phyloP scores from a whole-genome alignment of 2,113 vertebrate genomes.

The Ia io region DNA sequence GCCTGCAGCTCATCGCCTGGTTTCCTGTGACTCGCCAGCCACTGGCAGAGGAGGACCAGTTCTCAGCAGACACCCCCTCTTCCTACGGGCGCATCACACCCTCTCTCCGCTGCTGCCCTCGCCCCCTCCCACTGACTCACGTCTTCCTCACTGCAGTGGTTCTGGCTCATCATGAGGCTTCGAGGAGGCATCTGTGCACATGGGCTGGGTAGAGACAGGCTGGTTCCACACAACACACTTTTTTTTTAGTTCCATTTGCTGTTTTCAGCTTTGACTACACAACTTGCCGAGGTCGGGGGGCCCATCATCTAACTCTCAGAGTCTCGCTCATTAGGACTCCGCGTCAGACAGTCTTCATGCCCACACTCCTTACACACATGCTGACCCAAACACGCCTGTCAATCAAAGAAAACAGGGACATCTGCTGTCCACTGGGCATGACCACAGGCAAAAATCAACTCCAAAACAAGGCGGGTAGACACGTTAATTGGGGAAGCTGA shows the following conservation, averaged over 20 bases:
- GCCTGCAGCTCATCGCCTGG: neutral
- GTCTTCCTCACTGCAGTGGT: neutral
- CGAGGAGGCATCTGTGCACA: neutral
- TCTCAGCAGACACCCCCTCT: neutral
- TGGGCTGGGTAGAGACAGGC: no score
- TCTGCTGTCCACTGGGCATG: neutral
- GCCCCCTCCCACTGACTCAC: neutral
- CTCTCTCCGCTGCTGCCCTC: neutral
- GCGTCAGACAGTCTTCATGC: neutral
- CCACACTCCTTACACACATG: neutral
- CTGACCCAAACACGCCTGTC: neutral
- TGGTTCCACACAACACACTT: no score
- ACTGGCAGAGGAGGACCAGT: neutral
- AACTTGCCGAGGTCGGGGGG: neutral
- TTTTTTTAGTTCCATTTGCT: neutral
- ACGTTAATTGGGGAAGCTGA: conserved; percentile 29
- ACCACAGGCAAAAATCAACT: neutral
- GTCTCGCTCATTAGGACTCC: neutral
- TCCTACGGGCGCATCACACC: neutral
- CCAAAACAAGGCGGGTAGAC: conserved; percentile 23
- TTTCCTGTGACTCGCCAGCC: neutral
- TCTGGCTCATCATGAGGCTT: neutral
- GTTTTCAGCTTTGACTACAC: neutral
- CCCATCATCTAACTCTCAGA: neutral
- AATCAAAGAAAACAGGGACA: conserved; percentile 14